Percentiles rank a stretch among this genome's conserved stretches.
These are phyloP conservation scores for Hippopotamyrus pictus DNA, from an alignment of 2,797 vertebrate genomes.

Conservation along the genomic window DNA sequence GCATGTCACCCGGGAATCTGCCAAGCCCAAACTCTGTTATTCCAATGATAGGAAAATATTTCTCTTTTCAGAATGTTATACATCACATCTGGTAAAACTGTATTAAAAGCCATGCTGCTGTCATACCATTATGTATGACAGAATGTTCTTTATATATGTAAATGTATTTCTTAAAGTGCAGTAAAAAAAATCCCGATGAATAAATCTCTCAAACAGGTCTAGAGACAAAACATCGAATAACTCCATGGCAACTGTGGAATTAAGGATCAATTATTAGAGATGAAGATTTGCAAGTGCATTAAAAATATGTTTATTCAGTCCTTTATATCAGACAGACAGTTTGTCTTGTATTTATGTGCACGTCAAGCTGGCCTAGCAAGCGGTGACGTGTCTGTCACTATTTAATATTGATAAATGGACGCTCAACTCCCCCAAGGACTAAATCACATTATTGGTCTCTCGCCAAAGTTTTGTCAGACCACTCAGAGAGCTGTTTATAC, in stretches of 20 bases:
- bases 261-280: constrained; percentile 30
- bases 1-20: neutral
- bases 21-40: neutral
- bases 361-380: constrained; percentile 23
- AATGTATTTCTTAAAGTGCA: neutral
- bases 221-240: constrained; percentile 28
- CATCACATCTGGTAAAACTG: neutral
- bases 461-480: constrained; percentile 29
- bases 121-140: neutral
- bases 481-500: constrained; percentile 19
- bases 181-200: neutral
- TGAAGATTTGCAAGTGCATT: constrained; percentile 11
- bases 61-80: neutral
- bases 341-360: constrained; percentile 19
- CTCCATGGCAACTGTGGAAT: constrained; percentile 16
- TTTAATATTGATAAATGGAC: constrained; percentile 36
- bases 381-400: constrained; percentile 35
- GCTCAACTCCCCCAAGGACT: constrained; percentile 25
- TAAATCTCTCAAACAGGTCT: neutral
- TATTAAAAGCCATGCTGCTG: neutral
- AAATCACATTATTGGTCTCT: constrained; percentile 31
- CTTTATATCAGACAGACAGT: neutral
- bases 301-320: neutral
- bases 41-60: neutral
- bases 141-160: neutral